Evolutionary conservation across 1,140 invertebrate species (phyloP).

Genomic region (Sminthurinus signatus): DNA sequence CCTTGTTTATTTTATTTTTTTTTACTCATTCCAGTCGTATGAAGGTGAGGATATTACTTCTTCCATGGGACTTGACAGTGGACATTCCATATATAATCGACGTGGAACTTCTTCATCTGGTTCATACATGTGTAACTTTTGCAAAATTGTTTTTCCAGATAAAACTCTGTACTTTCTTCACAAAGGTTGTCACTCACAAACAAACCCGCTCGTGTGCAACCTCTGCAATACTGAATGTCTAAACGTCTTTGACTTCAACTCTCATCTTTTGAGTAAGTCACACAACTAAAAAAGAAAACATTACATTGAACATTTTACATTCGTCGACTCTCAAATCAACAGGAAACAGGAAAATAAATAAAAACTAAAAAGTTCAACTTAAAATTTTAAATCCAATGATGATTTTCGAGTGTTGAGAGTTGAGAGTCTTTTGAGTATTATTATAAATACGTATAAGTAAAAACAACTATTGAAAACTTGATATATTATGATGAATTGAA

Average conservation of each 20-base stretch:
- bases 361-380: no score
- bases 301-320: no score
- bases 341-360: no score
- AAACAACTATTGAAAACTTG: no score
- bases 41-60: slow-evolving; percentile 38
- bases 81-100: slow-evolving; percentile 27
- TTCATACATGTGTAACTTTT: slow-evolving; percentile 68
- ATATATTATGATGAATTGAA: no score
- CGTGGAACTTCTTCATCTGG: slow-evolving; percentile 11
- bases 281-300: slow-evolving; percentile 66
- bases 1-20: no score
- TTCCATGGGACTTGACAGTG: slow-evolving; percentile 29
- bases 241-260: slow-evolving; percentile 94
- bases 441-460: no score
- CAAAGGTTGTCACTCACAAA: slow-evolving; percentile 93
- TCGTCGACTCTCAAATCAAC: no score
- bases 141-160: slow-evolving; percentile 90
- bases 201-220: slow-evolving; percentile 70
- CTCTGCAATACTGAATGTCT: slow-evolving; percentile 88
- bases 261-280: slow-evolving; percentile 87
- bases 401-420: no score
- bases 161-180: slow-evolving; percentile 93
- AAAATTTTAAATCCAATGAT: no score
- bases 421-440: no score
- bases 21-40: slow-evolving; percentile 22